Evolutionary conservation across 2,888 invertebrate genomes (phyloP).

Genomic region (Trypoxylon attenuatum): DNA sequence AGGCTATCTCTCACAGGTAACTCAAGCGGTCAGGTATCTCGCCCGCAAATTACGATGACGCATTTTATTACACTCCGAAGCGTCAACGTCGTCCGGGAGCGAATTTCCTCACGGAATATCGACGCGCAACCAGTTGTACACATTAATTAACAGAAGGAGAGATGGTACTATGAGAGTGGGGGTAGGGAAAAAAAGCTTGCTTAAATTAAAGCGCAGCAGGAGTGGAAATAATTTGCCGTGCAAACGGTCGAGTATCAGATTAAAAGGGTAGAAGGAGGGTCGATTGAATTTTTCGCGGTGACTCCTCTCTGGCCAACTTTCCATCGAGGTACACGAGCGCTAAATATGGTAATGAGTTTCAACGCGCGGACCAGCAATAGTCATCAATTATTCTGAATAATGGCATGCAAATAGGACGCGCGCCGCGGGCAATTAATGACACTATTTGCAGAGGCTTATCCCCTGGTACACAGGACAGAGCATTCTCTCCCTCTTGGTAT

Average conservation of each 20-base stretch:
- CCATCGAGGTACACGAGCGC: constrained; percentile 26
- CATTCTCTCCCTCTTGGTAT: no score
- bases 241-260: neutral
- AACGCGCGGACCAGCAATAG: constrained; percentile 66
- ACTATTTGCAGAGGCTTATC: constrained; percentile 71
- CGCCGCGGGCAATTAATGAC: constrained; percentile 70
- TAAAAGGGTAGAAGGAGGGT: neutral
- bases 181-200: no score
- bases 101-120: no score
- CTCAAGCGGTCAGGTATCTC: no score
- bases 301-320: neutral
- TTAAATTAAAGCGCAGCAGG: neutral
- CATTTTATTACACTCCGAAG: no score
- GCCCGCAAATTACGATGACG: no score
- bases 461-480: constrained; percentile 52
- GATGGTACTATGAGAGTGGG: neutral
- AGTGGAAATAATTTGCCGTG: neutral
- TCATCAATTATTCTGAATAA: constrained; percentile 73
- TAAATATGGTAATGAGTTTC: constrained; percentile 70
- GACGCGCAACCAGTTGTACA: no score
- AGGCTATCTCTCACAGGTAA: no score
- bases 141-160: neutral
- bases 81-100: no score
- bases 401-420: constrained; percentile 69
- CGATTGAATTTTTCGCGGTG: neutral